phyloP scores from a whole-genome alignment of 2,888 invertebrate genomes.

The Argyresthia goedartella region DNA sequence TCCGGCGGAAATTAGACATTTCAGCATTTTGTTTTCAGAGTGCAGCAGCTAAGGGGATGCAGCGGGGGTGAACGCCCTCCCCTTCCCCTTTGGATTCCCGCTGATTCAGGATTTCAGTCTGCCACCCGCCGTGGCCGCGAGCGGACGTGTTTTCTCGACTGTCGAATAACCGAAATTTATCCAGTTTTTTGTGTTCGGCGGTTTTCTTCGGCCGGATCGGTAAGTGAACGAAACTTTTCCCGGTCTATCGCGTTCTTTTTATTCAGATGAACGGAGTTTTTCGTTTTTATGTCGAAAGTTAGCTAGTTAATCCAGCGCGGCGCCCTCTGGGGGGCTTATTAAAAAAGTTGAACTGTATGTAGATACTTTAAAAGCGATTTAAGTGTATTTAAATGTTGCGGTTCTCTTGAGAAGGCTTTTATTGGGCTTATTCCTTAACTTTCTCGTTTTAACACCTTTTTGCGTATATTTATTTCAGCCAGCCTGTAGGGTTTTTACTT shows the following conservation, averaged over 20 bases:
- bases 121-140: background rate
- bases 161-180: background rate
- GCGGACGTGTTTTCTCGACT: background rate
- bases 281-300: conserved; percentile 36
- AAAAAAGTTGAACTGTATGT: conserved; percentile 37
- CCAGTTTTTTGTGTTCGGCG: background rate
- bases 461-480: too few relatives aligned
- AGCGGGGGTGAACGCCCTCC: background rate
- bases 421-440: too few relatives aligned
- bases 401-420: too few relatives aligned
- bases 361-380: background rate
- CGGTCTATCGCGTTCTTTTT: conserved; percentile 16
- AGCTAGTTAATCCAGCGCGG: conserved; percentile 33
- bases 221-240: background rate
- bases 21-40: background rate
- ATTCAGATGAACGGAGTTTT: conserved; percentile 25
- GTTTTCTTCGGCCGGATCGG: background rate
- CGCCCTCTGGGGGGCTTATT: conserved; percentile 34
- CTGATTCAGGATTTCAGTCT: background rate
- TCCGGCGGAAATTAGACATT: background rate
- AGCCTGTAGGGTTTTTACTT: too few relatives aligned
- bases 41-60: background rate
- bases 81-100: background rate
- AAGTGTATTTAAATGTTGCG: too few relatives aligned
- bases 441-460: too few relatives aligned